phyloP scores from a whole-genome alignment of 2,797 vertebrate species.

The Mycteria americana region DNA sequence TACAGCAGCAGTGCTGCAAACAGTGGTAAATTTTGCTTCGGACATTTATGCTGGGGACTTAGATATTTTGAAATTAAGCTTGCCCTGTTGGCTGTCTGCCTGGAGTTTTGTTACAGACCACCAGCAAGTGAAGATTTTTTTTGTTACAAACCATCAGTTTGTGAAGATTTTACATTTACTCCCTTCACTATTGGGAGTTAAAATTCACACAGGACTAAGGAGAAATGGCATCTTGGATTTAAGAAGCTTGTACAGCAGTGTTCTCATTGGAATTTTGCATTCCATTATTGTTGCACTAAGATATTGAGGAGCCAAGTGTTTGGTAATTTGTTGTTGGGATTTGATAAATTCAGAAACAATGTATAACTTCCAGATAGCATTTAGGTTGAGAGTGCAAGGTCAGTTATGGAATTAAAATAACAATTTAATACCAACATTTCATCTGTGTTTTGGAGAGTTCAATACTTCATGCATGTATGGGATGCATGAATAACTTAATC shows the following conservation, averaged over 20 bases:
- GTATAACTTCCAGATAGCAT: background rate
- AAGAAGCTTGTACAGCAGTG: background rate
- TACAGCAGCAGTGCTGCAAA: background rate
- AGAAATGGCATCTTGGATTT: background rate
- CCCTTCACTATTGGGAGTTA: background rate
- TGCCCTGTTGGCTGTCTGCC: background rate
- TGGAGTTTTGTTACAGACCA: background rate
- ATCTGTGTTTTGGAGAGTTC: background rate
- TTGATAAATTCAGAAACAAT: constrained; percentile 1
- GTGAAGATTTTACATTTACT: background rate
- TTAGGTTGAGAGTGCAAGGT: background rate
- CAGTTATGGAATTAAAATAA: background rate
- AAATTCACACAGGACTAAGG: background rate
- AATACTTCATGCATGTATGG: background rate
- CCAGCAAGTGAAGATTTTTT: background rate
- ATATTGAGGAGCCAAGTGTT: background rate
- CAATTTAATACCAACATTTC: background rate
- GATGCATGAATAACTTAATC: background rate
- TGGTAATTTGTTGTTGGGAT: constrained; percentile 1
- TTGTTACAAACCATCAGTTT: background rate
- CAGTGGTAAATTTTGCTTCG: background rate
- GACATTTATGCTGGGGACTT: background rate
- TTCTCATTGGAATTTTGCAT: background rate
- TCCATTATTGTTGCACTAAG: background rate
- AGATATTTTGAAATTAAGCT: background rate